These are phyloP conservation scores for Parthenolecanium corni DNA, from an alignment of 2,888 invertebrate genomes.

Conservation along the genomic window DNA sequence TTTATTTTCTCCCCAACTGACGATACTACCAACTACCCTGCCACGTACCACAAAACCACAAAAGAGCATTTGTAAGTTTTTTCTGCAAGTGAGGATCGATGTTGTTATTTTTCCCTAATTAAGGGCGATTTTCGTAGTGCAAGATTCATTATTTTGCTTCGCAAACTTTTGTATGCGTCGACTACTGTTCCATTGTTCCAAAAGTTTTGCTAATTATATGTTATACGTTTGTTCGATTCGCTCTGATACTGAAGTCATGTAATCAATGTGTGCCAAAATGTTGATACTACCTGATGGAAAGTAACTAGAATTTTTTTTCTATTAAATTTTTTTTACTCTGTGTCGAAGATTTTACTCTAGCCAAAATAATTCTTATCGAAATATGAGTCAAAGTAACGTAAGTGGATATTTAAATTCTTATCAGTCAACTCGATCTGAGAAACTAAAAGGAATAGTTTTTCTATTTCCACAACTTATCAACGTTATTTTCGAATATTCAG, in stretches of 20 bases:
- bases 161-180: background rate
- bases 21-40: constrained; percentile 21
- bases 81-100: background rate
- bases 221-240: no score
- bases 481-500: no score
- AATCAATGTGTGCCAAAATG: background rate
- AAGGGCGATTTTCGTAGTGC: no score
- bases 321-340: background rate
- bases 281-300: constrained; percentile 18
- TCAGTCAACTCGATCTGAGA: no score
- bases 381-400: no score
- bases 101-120: constrained; percentile 1
- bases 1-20: constrained; percentile 23
- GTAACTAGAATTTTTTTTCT: background rate
- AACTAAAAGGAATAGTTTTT: no score
- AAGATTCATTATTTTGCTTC: background rate
- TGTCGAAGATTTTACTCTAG: background rate
- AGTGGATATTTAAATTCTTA: no score
- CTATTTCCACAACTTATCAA: no score
- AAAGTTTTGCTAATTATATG: no score
- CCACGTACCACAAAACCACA: constrained; percentile 21
- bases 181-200: no score
- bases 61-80: background rate
- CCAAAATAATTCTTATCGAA: no score
- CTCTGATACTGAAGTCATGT: no score